Base-by-base conservation (phyloP, 2,113 vertebrate species). In the Oryzias curvinotus region DNA sequence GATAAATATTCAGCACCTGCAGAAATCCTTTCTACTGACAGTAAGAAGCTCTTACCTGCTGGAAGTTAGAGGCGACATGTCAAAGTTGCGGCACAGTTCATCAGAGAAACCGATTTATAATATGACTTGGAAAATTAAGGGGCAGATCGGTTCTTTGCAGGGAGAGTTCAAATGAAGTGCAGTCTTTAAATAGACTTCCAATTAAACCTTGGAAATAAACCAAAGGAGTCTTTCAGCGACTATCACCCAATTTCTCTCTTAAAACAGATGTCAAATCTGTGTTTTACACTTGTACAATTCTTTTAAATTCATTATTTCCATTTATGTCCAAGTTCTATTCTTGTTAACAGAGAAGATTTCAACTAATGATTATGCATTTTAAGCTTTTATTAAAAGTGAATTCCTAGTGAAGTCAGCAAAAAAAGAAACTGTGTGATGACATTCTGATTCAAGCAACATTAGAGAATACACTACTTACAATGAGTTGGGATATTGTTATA, bases 81-180 rank as follows among this genome's bases (percentile, higher is more conserved):
- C 55, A 42, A 44, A 64, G 78, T 52, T 53, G 52, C 36, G 42
- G 42, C 51, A 13, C 14, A 36, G 43, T 46, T 47, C 52, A 17
- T 59, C 62, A 42, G 46, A 26, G n/a, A 1, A 8, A 7, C 16
- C 52, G 54, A 62, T 71, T 66, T 53, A 53, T 57, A 51, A 66
- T 3, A 42, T 44, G 56, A 65, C 52, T 23, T 19, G 21, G 51
- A 50, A 55, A 53, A 56, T 69, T 52, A 65, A 47, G 64, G 70
- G 57, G 52, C 17, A 21, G 67, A 73, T 70, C 36, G 30, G 7
- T 45, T 53, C 56, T 77, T 62, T 69, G 64, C 50, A 30, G 26
- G 43, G 19, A 3, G 55, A 58, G 75, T 85, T 87, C 71, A 80
- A 17, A 56, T 60, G n/a, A 62, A 80, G 83, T 66, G 45, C 47